phyloP scores from a whole-genome alignment of 2,113 vertebrate genomes.

The Cairina moschata region DNA sequence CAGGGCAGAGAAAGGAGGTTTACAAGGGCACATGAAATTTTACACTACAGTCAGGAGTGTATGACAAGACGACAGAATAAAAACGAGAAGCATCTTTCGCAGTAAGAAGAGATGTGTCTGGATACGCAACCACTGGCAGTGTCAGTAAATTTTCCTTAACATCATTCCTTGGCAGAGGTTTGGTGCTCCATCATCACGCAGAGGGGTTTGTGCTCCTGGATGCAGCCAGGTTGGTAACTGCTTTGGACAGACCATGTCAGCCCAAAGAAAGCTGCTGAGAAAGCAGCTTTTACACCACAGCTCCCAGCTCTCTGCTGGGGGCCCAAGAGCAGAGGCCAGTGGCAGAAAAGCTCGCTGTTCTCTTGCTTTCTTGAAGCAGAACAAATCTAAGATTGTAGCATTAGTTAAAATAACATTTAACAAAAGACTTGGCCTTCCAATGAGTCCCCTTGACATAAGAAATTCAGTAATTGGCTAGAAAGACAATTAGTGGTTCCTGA shows the following conservation, averaged over 20 bases:
- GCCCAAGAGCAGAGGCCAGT: no score
- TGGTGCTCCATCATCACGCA: no score
- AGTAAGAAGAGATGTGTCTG: background rate
- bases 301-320: background rate
- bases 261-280: no score
- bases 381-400: background rate
- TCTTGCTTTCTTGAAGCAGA: no score
- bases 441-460: fast-evolving
- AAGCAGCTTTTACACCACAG: background rate
- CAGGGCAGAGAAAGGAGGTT: background rate
- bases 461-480: background rate
- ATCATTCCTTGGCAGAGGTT: background rate
- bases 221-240: no score
- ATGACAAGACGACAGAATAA: fast-evolving
- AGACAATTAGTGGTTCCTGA: fast-evolving
- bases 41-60: no score
- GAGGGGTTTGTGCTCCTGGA: background rate
- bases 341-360: fast-evolving
- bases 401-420: background rate
- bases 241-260: fast-evolving
- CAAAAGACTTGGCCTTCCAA: background rate
- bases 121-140: background rate
- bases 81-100: background rate
- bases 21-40: background rate
- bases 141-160: background rate